phyloP scores from a whole-genome alignment of 2,797 vertebrate genomes.

The Prunella strophiata region DNA sequence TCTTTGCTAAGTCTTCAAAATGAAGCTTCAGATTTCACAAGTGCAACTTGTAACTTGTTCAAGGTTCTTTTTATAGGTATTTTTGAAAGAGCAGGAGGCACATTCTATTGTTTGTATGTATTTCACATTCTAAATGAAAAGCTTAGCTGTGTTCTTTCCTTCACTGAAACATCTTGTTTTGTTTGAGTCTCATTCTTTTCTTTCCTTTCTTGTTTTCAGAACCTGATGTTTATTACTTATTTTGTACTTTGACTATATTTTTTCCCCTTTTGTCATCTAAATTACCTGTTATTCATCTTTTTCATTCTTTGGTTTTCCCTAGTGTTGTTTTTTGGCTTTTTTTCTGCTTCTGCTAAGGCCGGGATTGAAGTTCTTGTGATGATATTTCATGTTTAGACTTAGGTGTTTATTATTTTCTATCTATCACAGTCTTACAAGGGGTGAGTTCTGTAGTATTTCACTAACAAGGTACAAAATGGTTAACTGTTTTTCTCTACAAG shows the following conservation, averaged over 20 bases:
- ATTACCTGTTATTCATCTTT: not conserved
- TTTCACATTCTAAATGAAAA: not conserved
- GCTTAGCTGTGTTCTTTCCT: not conserved
- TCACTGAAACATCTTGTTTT: not conserved
- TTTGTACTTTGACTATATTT: not conserved
- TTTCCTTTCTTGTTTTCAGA: not conserved
- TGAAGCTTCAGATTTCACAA: not conserved
- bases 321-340: not conserved
- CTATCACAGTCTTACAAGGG: not conserved
- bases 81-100: not conserved
- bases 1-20: slow-evolving; percentile 49
- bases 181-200: not conserved
- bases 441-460: not conserved
- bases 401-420: not conserved
- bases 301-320: not conserved
- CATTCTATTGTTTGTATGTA: not conserved
- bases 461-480: not conserved
- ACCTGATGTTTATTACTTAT: not conserved
- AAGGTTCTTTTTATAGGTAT: not conserved
- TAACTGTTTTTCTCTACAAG: not conserved
- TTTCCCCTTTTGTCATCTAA: not conserved
- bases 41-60: not conserved
- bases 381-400: not conserved
- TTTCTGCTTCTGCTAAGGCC: not conserved
- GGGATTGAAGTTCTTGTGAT: not conserved